Conservation (phyloP, 2,113 vertebrate species). For the Cardinalis cardinalis region DNA sequence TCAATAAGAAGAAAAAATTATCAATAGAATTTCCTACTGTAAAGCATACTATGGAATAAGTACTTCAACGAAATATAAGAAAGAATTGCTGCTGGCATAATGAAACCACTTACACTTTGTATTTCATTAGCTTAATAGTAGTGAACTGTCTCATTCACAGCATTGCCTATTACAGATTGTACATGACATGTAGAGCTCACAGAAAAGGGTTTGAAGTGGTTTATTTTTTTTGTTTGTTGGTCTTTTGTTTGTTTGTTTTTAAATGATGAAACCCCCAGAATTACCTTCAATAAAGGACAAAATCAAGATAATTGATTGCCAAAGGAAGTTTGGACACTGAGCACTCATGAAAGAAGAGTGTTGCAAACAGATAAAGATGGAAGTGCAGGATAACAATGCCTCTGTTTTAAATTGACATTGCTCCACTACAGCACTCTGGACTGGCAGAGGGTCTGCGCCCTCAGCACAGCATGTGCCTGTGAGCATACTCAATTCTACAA, state of each 20-base stretch:
- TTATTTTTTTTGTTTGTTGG: neutral
- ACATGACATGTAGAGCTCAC: neutral
- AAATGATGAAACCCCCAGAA: neutral
- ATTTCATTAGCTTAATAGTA: slow-evolving; percentile 47
- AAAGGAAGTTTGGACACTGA: neutral
- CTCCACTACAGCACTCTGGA: neutral
- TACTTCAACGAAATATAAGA: slow-evolving; percentile 4
- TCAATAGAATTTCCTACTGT: slow-evolving; percentile 26
- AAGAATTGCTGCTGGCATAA: slow-evolving; percentile 37
- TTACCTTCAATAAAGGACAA: neutral
- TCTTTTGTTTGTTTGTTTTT: neutral
- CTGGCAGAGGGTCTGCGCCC: neutral
- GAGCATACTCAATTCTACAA: neutral
- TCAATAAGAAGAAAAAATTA: slow-evolving; percentile 3
- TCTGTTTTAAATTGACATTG: neutral
- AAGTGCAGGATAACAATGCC: neutral
- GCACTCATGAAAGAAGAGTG: neutral
- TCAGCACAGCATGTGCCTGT: neutral
- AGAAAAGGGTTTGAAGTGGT: neutral
- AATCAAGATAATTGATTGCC: neutral
- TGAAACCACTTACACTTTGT: slow-evolving; percentile 28
- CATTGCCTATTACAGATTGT: neutral
- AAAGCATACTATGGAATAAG: neutral
- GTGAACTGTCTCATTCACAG: slow-evolving; percentile 24
- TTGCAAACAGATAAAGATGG: neutral